Percentiles rank a stretch among this genome's conserved stretches.
Evolutionary conservation across 2,797 vertebrate species (phyloP).

Genomic region (Sciurus carolinensis): DNA sequence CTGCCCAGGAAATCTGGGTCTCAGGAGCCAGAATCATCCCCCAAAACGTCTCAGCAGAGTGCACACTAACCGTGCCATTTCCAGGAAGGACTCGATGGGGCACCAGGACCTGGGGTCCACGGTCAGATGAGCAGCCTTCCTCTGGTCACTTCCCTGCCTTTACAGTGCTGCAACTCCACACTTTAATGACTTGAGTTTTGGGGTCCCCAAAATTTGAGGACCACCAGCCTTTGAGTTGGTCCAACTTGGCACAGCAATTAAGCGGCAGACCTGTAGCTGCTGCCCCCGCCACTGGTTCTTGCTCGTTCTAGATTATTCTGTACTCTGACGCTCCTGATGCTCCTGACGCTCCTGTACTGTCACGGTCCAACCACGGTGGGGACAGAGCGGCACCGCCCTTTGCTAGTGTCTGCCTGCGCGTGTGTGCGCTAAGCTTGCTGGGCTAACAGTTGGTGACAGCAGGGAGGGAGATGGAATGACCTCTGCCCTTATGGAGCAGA

Average conservation of each 20-base stretch:
- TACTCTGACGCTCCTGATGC: not conserved
- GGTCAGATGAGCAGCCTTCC: not conserved
- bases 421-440: not conserved
- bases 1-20: not conserved
- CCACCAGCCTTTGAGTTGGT: not conserved
- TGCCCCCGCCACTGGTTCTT: not conserved
- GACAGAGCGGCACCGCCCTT: accelerated
- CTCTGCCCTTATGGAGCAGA: not conserved
- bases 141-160: not conserved
- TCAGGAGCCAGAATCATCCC: not conserved
- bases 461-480: not conserved
- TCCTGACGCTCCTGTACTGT: not conserved
- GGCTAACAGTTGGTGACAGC: not conserved
- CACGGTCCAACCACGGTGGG: not conserved
- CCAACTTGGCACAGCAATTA: not conserved
- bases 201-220: not conserved
- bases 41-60: not conserved
- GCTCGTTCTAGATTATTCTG: not conserved
- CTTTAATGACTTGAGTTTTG: not conserved
- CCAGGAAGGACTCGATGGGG: not conserved
- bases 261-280: not conserved
- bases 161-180: not conserved
- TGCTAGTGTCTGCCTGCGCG: accelerated
- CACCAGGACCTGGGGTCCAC: not conserved
- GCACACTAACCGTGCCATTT: not conserved